Evolutionary conservation across 2,888 invertebrate genomes (phyloP).

Genomic region (Caenorhabditis uteleia): DNA sequence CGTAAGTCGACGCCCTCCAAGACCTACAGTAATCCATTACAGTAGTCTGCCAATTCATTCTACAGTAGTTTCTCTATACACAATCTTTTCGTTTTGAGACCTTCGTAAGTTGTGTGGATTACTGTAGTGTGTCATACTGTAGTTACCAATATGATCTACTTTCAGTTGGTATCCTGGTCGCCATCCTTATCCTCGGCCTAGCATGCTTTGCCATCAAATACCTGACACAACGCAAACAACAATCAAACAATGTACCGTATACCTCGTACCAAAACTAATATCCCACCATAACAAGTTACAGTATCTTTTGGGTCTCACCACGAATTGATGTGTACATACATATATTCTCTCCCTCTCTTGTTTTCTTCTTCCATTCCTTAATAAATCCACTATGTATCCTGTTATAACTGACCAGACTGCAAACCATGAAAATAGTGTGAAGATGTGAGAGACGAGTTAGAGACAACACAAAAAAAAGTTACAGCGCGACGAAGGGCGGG

Average conservation of each 20-base stretch:
- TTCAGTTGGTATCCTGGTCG: slow-evolving; percentile 32
- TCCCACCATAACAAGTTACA: not conserved
- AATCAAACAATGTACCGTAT: slow-evolving; percentile 24
- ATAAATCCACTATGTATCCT: slow-evolving; percentile 1
- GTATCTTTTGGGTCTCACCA: no score
- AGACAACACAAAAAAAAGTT: slow-evolving; percentile 22
- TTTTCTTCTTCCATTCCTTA: not conserved
- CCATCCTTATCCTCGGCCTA: slow-evolving; percentile 19
- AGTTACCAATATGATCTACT: not conserved
- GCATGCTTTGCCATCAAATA: slow-evolving; percentile 14
- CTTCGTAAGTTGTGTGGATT: no score
- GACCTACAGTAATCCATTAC: not conserved
- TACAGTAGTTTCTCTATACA: no score
- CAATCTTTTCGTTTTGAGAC: no score
- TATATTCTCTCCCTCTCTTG: slow-evolving; percentile 1
- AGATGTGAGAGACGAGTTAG: slow-evolving; percentile 7
- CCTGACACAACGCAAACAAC: slow-evolving; percentile 9
- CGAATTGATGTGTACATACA: no score
- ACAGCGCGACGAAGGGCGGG: slow-evolving; percentile 26
- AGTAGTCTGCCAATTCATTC: no score
- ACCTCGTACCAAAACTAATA: slow-evolving; percentile 19
- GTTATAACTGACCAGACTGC: slow-evolving; percentile 21
- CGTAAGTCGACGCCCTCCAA: slow-evolving; percentile 8
- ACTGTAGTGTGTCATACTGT: no score
- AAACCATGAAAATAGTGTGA: slow-evolving; percentile 8